A percentile compares a stretch with the other conserved stretches of the same genome.
Conservation (phyloP, 2,113 vertebrate genomes). For the Alexandromys fortis region DNA sequence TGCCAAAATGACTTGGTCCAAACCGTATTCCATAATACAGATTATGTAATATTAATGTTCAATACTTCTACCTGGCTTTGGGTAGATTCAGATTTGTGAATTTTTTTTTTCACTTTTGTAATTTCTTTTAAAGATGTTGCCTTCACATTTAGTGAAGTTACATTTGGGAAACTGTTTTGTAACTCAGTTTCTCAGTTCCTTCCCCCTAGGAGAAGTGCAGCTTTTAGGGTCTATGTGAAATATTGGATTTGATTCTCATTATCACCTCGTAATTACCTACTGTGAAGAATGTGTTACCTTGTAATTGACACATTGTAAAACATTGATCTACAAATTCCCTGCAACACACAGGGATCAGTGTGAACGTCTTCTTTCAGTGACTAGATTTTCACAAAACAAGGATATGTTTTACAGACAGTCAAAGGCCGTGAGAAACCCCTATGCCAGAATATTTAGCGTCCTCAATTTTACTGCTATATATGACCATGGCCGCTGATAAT, state of each 20-base stretch:
- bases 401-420: not conserved
- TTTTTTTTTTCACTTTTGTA: constrained; percentile 17
- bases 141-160: constrained; percentile 17
- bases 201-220: constrained; percentile 68
- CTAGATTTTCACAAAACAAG: not conserved
- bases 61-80: not conserved
- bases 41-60: not conserved
- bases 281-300: constrained; percentile 82
- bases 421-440: not conserved
- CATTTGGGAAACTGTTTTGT: constrained; percentile 31
- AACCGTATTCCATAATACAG: not conserved
- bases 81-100: constrained; percentile 32
- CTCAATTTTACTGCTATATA: not conserved
- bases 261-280: constrained; percentile 85
- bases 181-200: constrained; percentile 69
- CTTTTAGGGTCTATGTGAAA: constrained; percentile 78
- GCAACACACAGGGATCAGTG: constrained; percentile 49
- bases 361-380: constrained; percentile 71
- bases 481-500: not conserved
- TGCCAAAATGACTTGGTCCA: constrained; percentile 21
- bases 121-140: not conserved
- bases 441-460: not conserved
- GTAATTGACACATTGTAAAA: constrained; percentile 82
- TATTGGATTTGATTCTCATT: constrained; percentile 83
- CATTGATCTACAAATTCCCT: constrained; percentile 79